Percentiles rank a stretch among this genome's conserved stretches.
phyloP scores from a whole-genome alignment of 1,140 invertebrate species.

The Drosophila kurseongensis region DNA sequence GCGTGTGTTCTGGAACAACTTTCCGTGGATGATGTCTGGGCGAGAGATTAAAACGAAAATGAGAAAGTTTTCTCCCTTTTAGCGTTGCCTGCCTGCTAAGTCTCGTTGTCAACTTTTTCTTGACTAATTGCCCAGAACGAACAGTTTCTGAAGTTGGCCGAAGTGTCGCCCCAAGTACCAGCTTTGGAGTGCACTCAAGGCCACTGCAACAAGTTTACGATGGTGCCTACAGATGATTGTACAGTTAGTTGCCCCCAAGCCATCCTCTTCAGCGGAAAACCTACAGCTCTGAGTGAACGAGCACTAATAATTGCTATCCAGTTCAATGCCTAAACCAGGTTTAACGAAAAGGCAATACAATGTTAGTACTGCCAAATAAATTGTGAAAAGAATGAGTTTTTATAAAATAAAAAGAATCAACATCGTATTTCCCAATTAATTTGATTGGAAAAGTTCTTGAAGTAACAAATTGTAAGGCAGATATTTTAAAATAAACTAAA shows the following conservation, averaged over 20 bases:
- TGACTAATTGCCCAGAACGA: conserved; percentile 48
- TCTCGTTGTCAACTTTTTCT: conserved; percentile 26
- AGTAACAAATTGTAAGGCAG: neutral
- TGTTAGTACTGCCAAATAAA: neutral
- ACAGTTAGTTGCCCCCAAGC: conserved; percentile 5
- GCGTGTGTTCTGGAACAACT: conserved; percentile 97
- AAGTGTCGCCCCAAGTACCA: conserved; percentile 33
- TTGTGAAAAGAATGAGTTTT: neutral
- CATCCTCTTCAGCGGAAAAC: neutral
- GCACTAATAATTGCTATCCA: neutral
- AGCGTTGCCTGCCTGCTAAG: neutral
- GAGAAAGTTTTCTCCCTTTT: conserved; percentile 13
- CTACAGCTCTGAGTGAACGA: neutral
- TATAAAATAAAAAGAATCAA: no score
- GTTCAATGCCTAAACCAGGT: neutral
- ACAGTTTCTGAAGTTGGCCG: conserved; percentile 26
- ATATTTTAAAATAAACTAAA: neutral
- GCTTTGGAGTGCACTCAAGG: conserved; percentile 22
- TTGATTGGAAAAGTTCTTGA: no score
- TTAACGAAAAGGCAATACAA: neutral
- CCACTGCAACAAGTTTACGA: conserved; percentile 22
- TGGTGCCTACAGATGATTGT: neutral
- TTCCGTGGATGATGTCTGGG: conserved; percentile 96
- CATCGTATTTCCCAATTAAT: no score
- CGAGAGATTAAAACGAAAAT: conserved; percentile 9